Evolutionary conservation across 2,797 vertebrate genomes (phyloP), one percentile per base, ranked within the genome.

Genomic region (Poeciliopsis turneri): DNA sequence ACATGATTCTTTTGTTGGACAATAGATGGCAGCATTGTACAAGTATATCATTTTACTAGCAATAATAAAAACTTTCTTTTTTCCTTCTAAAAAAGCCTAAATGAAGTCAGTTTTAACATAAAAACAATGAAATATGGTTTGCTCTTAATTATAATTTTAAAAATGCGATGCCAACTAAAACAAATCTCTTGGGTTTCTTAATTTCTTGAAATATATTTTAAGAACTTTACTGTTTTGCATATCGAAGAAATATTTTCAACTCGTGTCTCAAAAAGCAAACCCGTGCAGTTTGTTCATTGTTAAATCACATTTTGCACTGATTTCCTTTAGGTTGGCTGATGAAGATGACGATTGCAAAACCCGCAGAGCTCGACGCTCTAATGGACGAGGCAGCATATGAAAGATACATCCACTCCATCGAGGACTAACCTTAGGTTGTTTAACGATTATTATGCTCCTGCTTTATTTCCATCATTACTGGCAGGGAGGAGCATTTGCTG

Each of bases 381-480:
- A 98, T 99, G 98, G 97, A 93, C 3, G 97, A 99, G 95, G 95
- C 97, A 30, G 96, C 97, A 1, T 99, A 99, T 86, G 97, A 98
- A 84, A 96, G 96, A 95, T 98, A 97, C 90, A 93, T 99, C 91
- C 98, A 96, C 92, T 98, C 98, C 82, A 97, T 98, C 68, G 98
- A 98, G 89, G 97, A 98, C 77, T 99, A 96, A 95, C 76, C 45
- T 13, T 12, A 61, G 49, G 2, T 41, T 28, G 55, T 36, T 43
- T 9, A 47, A 81, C 85, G 89, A 92, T 91, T 85, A 79, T 78
- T 70, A 68, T 41, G 84, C 1, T 28, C 51, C 78, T 74, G 77
- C 30, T 85, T 80, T 66, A 83, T 76, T 81, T 87, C 25, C 83
- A 69, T 78, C 78, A 83, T 76, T 36, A 71, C 79, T 82, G 78